Evolutionary conservation across 2,113 vertebrate genomes (phyloP).

Genomic region (Forbesichthys agassizii): DNA sequence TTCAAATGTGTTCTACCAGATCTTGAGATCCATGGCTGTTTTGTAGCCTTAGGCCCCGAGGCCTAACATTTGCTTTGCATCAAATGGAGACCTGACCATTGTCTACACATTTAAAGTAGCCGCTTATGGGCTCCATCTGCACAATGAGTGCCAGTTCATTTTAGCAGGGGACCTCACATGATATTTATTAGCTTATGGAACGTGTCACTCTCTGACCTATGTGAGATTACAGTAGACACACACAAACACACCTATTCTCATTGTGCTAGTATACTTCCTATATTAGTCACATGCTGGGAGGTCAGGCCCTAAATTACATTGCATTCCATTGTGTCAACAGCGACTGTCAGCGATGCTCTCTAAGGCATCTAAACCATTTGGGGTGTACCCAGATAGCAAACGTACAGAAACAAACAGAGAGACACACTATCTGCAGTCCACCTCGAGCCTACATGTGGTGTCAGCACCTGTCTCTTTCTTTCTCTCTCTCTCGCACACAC

Average conservation of each 20-base stretch:
- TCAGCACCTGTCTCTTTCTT: neutral
- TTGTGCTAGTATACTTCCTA: conserved; percentile 26
- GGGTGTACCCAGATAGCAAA: neutral
- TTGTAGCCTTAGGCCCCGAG: too few relatives aligned
- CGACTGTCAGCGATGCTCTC: conserved; percentile 29
- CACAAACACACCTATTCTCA: neutral
- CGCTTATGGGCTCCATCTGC: too few relatives aligned
- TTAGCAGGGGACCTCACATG: too few relatives aligned
- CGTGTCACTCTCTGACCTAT: too few relatives aligned
- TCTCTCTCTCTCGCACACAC: neutral
- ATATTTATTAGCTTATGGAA: too few relatives aligned
- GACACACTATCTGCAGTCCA: conserved; percentile 4
- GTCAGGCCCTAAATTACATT: conserved; percentile 48
- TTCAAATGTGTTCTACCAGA: too few relatives aligned
- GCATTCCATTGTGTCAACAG: conserved; percentile 42
- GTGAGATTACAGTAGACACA: neutral
- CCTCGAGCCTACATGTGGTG: conserved; percentile 41
- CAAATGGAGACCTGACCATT: too few relatives aligned
- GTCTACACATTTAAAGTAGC: too few relatives aligned
- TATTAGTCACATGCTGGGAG: conserved; percentile 34
- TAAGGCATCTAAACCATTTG: too few relatives aligned
- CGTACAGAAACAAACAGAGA: neutral
- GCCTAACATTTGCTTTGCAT: too few relatives aligned
- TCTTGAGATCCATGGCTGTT: too few relatives aligned
- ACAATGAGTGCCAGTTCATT: too few relatives aligned